phyloP scores from a whole-genome alignment of 2,888 invertebrate genomes.

The Ametastegia equiseti region DNA sequence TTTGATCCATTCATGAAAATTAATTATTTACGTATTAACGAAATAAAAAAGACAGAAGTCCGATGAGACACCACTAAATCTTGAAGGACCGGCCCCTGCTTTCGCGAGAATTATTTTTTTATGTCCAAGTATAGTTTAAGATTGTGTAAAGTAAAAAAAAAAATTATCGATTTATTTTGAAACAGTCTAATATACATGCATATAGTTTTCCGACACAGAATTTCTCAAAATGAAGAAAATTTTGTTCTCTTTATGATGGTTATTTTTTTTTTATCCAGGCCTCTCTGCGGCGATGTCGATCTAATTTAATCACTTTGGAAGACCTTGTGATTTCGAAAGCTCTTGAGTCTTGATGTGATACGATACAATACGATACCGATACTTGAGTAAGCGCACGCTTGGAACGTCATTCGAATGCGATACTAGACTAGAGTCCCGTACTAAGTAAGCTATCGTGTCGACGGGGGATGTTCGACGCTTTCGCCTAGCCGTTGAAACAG shows the following conservation, averaged over 20 bases:
- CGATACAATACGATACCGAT: not conserved
- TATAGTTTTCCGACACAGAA: too few species aligned
- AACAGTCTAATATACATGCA: too few species aligned
- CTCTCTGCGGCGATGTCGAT: not conserved
- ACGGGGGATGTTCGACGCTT: slow-evolving; percentile 35
- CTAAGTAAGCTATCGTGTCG: slow-evolving; percentile 46
- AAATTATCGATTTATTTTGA: too few species aligned
- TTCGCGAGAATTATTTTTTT: too few species aligned
- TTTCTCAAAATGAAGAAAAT: not conserved
- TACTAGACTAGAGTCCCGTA: slow-evolving; percentile 35
- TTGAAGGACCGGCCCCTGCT: too few species aligned
- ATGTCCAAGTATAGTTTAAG: too few species aligned
- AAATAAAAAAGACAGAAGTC: too few species aligned
- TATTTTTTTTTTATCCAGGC: not conserved
- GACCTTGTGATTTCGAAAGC: slow-evolving; percentile 11
- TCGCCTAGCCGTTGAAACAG: slow-evolving; percentile 57
- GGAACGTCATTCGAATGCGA: not conserved
- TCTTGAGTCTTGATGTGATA: not conserved
- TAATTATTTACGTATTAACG: too few species aligned
- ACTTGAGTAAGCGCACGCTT: slow-evolving; percentile 28
- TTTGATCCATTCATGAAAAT: too few species aligned
- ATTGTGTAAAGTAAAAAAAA: not conserved
- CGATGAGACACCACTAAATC: too few species aligned
- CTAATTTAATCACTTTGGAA: slow-evolving; percentile 6
- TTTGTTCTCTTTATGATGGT: not conserved